These are phyloP conservation scores for Bacillus rossius DNA, from an alignment of 1,140 invertebrate genomes.

Conservation along the genomic window DNA sequence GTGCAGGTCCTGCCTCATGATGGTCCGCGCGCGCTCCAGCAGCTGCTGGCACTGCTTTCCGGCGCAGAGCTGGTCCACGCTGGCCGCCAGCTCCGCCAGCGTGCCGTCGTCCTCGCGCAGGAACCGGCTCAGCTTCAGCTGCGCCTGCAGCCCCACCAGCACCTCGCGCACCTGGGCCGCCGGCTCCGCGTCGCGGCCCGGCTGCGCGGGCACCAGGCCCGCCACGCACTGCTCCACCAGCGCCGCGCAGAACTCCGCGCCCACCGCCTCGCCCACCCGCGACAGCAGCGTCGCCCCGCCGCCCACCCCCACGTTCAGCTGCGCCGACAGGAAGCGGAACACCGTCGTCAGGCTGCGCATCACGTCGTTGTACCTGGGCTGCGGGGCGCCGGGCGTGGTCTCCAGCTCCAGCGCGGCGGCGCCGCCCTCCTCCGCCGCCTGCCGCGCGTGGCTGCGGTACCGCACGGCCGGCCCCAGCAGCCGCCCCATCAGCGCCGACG, in stretches of 20 bases:
- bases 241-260: constrained; percentile 54
- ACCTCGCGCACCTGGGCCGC: constrained; percentile 27
- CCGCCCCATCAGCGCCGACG: constrained; percentile 45
- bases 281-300: constrained; percentile 50
- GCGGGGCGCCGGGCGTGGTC: constrained; percentile 41
- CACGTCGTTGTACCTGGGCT: constrained; percentile 50
- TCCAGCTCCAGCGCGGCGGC: constrained; percentile 43
- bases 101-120: constrained; percentile 45
- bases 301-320: constrained; percentile 48
- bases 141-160: constrained; percentile 46
- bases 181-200: constrained; percentile 61
- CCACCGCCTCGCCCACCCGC: constrained; percentile 55
- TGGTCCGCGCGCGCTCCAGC: constrained; percentile 57
- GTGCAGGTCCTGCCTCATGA: constrained; percentile 79
- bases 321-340: constrained; percentile 52
- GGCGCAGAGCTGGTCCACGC: constrained; percentile 73
- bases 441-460: constrained; percentile 42
- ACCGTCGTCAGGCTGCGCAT: constrained; percentile 53
- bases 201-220: constrained; percentile 67
- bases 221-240: constrained; percentile 70
- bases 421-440: constrained; percentile 38
- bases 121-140: constrained; percentile 62
- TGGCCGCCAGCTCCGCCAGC: constrained; percentile 60
- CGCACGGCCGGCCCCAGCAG: constrained; percentile 51
- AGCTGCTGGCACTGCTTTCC: constrained; percentile 72